Percentiles rank a stretch among this genome's conserved stretches.
Conservation (phyloP, 2,888 invertebrate genomes). For the Mythimna vitellina region DNA sequence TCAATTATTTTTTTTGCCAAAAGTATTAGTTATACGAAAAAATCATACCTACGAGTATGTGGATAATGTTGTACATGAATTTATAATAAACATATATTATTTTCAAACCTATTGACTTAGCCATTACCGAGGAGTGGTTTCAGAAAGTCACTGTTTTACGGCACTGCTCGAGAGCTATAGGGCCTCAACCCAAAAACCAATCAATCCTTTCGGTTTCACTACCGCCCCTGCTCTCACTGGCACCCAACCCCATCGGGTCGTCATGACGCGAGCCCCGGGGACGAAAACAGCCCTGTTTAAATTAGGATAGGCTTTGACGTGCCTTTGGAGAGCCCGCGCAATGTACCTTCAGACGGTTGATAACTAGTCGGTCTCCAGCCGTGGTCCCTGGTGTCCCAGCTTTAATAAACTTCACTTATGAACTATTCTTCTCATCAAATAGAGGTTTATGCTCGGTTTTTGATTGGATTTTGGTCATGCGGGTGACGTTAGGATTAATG, state of each 20-base stretch:
- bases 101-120: too few species aligned
- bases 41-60: too few species aligned
- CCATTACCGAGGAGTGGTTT: too few species aligned
- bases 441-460: constrained; percentile 26
- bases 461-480: constrained; percentile 48
- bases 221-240: constrained; percentile 55
- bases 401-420: constrained; percentile 57
- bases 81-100: too few species aligned
- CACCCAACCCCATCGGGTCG: constrained; percentile 60
- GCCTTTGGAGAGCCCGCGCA: constrained; percentile 76
- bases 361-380: constrained; percentile 62
- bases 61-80: too few species aligned
- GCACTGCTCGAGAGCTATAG: too few species aligned
- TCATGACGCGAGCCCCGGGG: constrained; percentile 77
- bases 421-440: constrained; percentile 41
- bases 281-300: constrained; percentile 88
- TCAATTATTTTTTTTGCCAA: too few species aligned
- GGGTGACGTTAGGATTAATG: constrained; percentile 18
- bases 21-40: too few species aligned
- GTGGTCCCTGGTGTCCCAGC: constrained; percentile 42
- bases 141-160: too few species aligned
- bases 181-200: background rate
- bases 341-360: constrained; percentile 68
- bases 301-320: constrained; percentile 88
- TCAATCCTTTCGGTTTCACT: constrained; percentile 1